Evolutionary conservation across 2,888 invertebrate species (phyloP).

Genomic region (Smittia sp.): DNA sequence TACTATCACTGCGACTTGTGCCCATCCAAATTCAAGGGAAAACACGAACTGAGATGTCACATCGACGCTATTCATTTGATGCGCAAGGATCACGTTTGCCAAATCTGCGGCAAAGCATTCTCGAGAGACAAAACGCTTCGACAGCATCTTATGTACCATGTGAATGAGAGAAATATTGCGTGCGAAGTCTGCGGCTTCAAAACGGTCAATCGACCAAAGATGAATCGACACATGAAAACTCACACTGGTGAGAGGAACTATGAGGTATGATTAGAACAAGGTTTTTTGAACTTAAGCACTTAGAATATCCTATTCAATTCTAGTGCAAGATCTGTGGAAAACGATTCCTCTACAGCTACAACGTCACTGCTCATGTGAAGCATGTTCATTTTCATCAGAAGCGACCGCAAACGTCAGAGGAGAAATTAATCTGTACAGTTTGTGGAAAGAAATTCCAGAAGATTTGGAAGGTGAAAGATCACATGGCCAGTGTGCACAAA

Average conservation of each 20-base stretch:
- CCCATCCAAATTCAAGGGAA: background rate
- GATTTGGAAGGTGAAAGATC: conserved; percentile 36
- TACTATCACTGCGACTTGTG: conserved; percentile 19
- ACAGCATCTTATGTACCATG: conserved; percentile 26
- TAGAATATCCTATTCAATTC: background rate
- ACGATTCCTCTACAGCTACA: conserved; percentile 25
- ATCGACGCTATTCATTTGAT: conserved; percentile 27
- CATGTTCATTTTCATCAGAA: conserved; percentile 33
- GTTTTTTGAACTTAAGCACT: background rate
- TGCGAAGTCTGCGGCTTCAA: conserved; percentile 38
- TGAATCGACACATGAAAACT: conserved; percentile 26
- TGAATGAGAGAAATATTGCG: conserved; percentile 26
- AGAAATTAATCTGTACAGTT: conserved; percentile 25
- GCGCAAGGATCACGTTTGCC: conserved; percentile 25
- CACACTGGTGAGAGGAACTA: conserved; percentile 25
- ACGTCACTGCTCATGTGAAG: conserved; percentile 30
- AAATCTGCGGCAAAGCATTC: conserved; percentile 30
- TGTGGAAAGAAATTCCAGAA: conserved; percentile 36
- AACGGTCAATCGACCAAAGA: conserved; percentile 23
- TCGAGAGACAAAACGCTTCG: conserved; percentile 26
- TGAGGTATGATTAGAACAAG: background rate
- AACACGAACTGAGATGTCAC: conserved; percentile 27
- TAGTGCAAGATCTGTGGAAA: conserved; percentile 13
- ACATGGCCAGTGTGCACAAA: conserved; percentile 17
- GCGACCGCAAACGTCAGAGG: conserved; percentile 9